Evolutionary conservation across 2,797 vertebrate species (phyloP).

Genomic region (Nyctibius grandis): DNA sequence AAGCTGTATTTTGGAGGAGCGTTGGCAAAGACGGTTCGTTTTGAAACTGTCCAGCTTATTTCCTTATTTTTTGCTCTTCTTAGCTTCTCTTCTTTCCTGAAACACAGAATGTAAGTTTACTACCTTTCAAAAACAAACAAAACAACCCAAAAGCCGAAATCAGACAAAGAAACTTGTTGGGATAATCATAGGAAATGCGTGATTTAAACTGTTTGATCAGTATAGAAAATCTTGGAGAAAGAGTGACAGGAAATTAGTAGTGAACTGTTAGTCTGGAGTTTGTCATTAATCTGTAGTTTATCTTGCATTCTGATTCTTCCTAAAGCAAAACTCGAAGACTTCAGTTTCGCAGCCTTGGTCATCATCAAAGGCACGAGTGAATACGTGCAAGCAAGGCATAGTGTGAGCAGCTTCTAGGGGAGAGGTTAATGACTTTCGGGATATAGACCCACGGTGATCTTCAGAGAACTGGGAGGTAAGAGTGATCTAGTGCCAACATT

Average conservation of each 20-base stretch:
- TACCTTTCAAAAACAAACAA: neutral
- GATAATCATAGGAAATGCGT: neutral
- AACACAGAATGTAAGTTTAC: neutral
- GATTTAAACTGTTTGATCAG: neutral
- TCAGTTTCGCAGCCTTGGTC: neutral
- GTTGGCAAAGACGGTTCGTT: neutral
- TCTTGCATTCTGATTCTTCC: neutral
- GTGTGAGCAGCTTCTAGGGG: neutral
- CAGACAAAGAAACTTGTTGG: neutral
- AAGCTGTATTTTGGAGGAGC: neutral
- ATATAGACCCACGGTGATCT: neutral
- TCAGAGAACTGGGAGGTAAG: neutral
- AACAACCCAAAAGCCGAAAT: neutral
- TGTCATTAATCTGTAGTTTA: neutral
- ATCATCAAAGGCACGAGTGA: neutral
- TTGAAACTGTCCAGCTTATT: neutral
- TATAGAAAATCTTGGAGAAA: neutral
- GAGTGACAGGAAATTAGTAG: neutral
- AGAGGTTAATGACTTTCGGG: neutral
- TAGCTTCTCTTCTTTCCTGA: neutral
- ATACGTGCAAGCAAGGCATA: accelerated
- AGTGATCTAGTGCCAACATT: neutral
- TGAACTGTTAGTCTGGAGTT: neutral
- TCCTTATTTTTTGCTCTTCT: neutral
- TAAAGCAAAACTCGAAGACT: neutral